Evolutionary conservation across 2,888 invertebrate species (phyloP).

Genomic region (Cataglyphis cursor): DNA sequence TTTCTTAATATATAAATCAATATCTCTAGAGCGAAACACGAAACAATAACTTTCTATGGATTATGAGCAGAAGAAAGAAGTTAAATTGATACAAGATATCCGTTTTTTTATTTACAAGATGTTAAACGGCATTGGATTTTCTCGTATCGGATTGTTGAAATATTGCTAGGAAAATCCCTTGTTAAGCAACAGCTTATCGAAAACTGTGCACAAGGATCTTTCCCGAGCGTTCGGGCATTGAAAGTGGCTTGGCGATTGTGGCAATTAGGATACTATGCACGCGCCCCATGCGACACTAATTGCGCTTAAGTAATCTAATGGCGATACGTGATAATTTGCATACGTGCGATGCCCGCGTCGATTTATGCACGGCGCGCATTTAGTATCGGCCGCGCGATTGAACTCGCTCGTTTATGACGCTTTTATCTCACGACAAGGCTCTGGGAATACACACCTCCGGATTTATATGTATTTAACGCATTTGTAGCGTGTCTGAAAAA

Average conservation of each 20-base stretch:
- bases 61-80: background rate
- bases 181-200: slow-evolving; percentile 9
- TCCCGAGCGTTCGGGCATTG: slow-evolving; percentile 19
- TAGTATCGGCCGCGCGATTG: slow-evolving; percentile 62
- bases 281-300: slow-evolving; percentile 67
- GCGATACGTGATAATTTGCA: slow-evolving; percentile 72
- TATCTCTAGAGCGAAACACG: background rate
- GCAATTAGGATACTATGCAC: slow-evolving; percentile 68
- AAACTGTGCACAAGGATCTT: slow-evolving; percentile 16
- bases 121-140: background rate
- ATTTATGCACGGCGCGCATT: slow-evolving; percentile 57
- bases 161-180: background rate
- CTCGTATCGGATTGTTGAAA: slow-evolving; percentile 3
- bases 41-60: background rate
- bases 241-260: slow-evolving; percentile 42
- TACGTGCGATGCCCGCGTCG: slow-evolving; percentile 63
- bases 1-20: slow-evolving; percentile 11
- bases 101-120: background rate
- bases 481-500: slow-evolving; percentile 35
- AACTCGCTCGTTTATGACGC: slow-evolving; percentile 49
- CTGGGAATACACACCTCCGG: background rate
- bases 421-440: slow-evolving; percentile 50
- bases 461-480: slow-evolving; percentile 7
- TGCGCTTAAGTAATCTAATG: slow-evolving; percentile 75
- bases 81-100: background rate